A percentile compares a stretch with the other conserved stretches of the same genome.
Conservation (phyloP, 2,888 invertebrate species). For the Melinaea marsaeus region DNA sequence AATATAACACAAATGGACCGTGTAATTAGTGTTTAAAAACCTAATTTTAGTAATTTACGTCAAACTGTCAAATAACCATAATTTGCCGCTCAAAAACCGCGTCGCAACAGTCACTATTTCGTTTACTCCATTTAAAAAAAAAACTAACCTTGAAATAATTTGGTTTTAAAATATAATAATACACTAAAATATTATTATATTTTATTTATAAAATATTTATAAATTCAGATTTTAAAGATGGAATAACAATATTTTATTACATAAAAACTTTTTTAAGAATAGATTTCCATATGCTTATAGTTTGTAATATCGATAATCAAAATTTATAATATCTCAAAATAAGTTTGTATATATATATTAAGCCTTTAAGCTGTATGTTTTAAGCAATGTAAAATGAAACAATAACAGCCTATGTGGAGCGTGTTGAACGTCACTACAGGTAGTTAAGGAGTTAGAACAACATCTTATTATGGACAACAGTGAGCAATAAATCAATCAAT, state of each 20-base stretch:
- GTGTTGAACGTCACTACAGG: slow-evolving; percentile 36
- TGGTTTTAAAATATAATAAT: neutral
- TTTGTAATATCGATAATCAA: too few relatives aligned
- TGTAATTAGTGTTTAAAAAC: slow-evolving; percentile 16
- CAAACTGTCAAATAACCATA: neutral
- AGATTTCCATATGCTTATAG: too few relatives aligned
- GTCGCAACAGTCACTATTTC: too few relatives aligned
- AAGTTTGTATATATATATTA: too few relatives aligned
- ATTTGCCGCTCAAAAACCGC: too few relatives aligned
- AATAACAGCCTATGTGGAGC: slow-evolving; percentile 21
- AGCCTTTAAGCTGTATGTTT: too few relatives aligned
- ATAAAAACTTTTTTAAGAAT: too few relatives aligned
- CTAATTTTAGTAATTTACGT: slow-evolving; percentile 24
- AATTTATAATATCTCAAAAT: too few relatives aligned
- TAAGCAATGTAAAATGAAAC: neutral
- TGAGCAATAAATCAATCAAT: slow-evolving; percentile 64
- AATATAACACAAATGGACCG: slow-evolving; percentile 12
- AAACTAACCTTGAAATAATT: slow-evolving; percentile 13
- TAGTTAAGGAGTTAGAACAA: slow-evolving; percentile 45
- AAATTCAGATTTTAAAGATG: too few relatives aligned
- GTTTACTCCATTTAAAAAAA: slow-evolving; percentile 1
- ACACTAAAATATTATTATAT: too few relatives aligned
- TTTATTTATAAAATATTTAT: too few relatives aligned
- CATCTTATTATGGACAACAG: slow-evolving; percentile 61
- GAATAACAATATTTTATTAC: too few relatives aligned